Evolutionary conservation across 2,888 invertebrate genomes (phyloP).

Genomic region (Dolichopus griseipennis): DNA sequence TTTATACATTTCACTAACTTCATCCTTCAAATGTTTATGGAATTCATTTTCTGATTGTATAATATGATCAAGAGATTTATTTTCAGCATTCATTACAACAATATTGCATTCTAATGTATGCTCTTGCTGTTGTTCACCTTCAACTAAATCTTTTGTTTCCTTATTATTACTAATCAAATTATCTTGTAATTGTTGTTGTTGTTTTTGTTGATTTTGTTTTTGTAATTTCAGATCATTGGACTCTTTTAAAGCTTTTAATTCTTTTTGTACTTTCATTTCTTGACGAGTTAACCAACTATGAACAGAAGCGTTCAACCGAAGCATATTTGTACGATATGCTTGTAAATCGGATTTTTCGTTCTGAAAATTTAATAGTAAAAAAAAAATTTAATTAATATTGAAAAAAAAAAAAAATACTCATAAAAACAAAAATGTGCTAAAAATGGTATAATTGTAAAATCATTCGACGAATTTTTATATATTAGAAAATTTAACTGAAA

Average conservation of each 20-base stretch:
- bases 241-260: constrained; percentile 32
- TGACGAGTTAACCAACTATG: constrained; percentile 45
- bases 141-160: constrained; percentile 9
- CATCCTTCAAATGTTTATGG: constrained; percentile 52
- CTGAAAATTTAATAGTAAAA: constrained; percentile 27
- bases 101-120: neutral
- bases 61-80: constrained; percentile 24
- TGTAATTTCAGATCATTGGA: constrained; percentile 27
- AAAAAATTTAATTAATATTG: constrained; percentile 10
- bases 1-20: constrained; percentile 61
- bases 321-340: constrained; percentile 43
- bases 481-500: neutral
- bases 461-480: neutral
- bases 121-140: constrained; percentile 14
- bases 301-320: constrained; percentile 44
- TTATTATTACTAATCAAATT: neutral
- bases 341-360: constrained; percentile 40
- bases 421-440: neutral
- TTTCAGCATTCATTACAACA: neutral
- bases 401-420: neutral
- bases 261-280: constrained; percentile 38
- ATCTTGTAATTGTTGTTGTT: constrained; percentile 15
- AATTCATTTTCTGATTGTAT: constrained; percentile 41
- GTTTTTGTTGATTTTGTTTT: constrained; percentile 13
- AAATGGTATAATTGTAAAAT: neutral